Percentiles rank a stretch among this genome's conserved stretches.
These are phyloP conservation scores for Chloroclysta siterata DNA, from an alignment of 2,888 invertebrate genomes.

Conservation along the genomic window DNA sequence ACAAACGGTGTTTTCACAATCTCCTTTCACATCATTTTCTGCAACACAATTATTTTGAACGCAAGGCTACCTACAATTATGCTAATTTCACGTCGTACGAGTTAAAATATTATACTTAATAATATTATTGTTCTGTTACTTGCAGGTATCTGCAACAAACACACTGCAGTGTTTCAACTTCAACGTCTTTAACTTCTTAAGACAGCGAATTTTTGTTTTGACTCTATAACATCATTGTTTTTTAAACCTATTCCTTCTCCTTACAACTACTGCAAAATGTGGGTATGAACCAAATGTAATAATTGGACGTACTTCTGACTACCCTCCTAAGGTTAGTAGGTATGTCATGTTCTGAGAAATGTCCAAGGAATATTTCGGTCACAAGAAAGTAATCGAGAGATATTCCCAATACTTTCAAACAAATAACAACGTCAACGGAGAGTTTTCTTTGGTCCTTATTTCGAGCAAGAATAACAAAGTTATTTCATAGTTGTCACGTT, in stretches of 20 bases:
- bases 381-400: slow-evolving; percentile 27
- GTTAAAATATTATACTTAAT: slow-evolving; percentile 25
- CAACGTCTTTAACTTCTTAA: not conserved
- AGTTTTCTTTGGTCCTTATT: slow-evolving; percentile 29
- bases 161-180: slow-evolving; percentile 15
- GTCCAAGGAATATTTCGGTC: slow-evolving; percentile 17
- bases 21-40: slow-evolving; percentile 34
- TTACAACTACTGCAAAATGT: too few species aligned
- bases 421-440: slow-evolving; percentile 33
- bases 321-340: too few species aligned
- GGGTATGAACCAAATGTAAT: too few species aligned
- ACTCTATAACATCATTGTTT: too few species aligned
- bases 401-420: slow-evolving; percentile 26
- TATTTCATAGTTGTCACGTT: slow-evolving; percentile 17
- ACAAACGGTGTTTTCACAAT: slow-evolving; percentile 28
- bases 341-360: too few species aligned
- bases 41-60: slow-evolving; percentile 31
- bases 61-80: slow-evolving; percentile 34
- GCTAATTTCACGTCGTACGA: slow-evolving; percentile 24
- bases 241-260: too few species aligned
- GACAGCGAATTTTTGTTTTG: not conserved
- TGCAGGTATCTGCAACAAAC: slow-evolving; percentile 19
- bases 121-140: slow-evolving; percentile 18
- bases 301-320: too few species aligned
- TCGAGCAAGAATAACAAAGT: slow-evolving; percentile 18